Conservation (phyloP, 2,113 vertebrate genomes). For the Hylia prasina region DNA sequence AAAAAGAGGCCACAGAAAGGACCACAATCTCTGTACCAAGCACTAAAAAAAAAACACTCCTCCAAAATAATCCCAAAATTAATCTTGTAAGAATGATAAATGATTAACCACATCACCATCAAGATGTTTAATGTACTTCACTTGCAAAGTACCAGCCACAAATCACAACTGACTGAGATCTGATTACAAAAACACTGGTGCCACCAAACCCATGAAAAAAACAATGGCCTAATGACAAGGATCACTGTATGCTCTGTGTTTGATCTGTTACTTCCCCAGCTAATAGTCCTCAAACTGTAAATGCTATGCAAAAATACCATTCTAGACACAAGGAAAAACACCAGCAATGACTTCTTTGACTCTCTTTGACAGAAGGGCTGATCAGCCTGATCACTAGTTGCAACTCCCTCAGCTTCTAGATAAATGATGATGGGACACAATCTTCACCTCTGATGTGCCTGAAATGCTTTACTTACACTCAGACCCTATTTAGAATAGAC, state of each 20-base stretch:
- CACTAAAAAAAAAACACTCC: not conserved
- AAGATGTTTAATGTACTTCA: not conserved
- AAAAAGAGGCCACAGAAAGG: not conserved
- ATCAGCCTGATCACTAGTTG: not conserved
- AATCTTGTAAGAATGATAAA: not conserved
- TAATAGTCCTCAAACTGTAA: not conserved
- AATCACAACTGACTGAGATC: not conserved
- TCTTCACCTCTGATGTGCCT: not conserved
- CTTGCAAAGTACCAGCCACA: not conserved
- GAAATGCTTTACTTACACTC: not conserved
- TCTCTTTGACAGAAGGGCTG: not conserved
- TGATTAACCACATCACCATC: not conserved
- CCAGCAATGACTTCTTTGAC: not conserved
- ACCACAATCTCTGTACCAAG: not conserved
- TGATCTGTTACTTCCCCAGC: not conserved
- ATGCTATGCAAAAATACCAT: not conserved
- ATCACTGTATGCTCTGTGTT: not conserved
- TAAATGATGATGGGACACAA: not conserved
- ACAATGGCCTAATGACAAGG: not conserved
- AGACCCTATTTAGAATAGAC: not conserved
- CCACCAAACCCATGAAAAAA: not conserved
- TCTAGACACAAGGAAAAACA: not conserved
- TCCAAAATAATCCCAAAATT: rapidly evolving
- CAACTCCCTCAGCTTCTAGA: not conserved
- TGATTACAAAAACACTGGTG: not conserved